phyloP scores from a whole-genome alignment of 30 jellyfish, hydroid and myxozoan genomes.

The Aurelia aurita complex sp. Pacific region DNA sequence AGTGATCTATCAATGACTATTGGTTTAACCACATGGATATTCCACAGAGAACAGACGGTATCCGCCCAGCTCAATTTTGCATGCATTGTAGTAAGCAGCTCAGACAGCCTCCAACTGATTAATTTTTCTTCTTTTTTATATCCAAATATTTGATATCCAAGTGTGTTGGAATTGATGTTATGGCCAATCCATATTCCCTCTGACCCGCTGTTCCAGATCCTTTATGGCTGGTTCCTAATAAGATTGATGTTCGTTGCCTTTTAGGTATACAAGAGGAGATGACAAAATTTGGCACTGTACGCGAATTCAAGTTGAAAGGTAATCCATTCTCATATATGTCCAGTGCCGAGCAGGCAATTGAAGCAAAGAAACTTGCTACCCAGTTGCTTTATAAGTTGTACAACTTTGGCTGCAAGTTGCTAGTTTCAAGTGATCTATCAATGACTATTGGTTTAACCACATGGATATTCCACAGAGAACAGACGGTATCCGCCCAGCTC shows the following conservation, averaged over 20 bases:
- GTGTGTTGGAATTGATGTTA: too few species aligned
- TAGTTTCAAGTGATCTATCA: slow-evolving; percentile 25
- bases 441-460: not conserved
- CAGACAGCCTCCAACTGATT: not conserved
- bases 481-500: slow-evolving; percentile 1
- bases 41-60: slow-evolving; percentile 22
- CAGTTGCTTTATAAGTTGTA: slow-evolving; percentile 6
- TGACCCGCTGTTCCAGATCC: too few species aligned
- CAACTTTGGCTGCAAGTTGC: slow-evolving; percentile 14
- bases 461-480: slow-evolving; percentile 27
- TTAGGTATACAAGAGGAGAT: slow-evolving; percentile 14
- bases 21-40: slow-evolving; percentile 14
- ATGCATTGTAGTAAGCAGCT: not conserved
- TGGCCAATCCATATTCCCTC: too few species aligned
- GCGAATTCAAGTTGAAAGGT: slow-evolving; percentile 19
- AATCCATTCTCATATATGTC: not conserved
- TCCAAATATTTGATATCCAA: too few species aligned
- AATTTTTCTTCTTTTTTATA: not conserved
- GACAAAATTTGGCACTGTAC: not conserved
- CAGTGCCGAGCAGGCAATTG: slow-evolving; percentile 9
- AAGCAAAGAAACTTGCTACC: slow-evolving; percentile 5
- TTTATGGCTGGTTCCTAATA: too few species aligned
- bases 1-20: slow-evolving; percentile 1
- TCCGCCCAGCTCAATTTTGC: slow-evolving; percentile 7
- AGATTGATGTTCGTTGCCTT: not conserved